phyloP scores from a whole-genome alignment of 2,113 vertebrate genomes.

The Microcebus tavaratra region DNA sequence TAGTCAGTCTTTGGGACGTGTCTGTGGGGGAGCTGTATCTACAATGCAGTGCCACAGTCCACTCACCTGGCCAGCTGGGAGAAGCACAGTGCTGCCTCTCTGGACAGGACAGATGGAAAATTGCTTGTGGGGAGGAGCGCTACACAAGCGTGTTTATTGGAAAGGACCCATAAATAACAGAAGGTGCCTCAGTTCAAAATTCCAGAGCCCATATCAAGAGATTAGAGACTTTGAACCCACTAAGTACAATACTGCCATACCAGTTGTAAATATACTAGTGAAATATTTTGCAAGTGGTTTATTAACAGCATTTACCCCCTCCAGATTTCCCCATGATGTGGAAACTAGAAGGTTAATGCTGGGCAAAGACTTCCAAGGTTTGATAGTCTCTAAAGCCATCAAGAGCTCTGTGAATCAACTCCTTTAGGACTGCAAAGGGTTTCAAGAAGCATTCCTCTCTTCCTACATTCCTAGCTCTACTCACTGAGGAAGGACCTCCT shows the following conservation, averaged over 20 bases:
- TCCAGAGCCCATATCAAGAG: background rate
- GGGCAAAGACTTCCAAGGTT: background rate
- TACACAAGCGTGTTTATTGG: rapidly evolving
- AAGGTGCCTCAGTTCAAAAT: background rate
- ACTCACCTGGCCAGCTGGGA: background rate
- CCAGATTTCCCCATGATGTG: background rate
- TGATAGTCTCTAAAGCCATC: background rate
- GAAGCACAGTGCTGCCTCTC: background rate
- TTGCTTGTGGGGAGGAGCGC: rapidly evolving
- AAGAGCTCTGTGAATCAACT: background rate
- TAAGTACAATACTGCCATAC: no score
- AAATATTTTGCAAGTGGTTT: background rate
- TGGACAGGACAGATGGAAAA: background rate
- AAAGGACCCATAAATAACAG: background rate
- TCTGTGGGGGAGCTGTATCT: background rate
- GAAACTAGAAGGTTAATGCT: background rate
- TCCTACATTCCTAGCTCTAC: background rate
- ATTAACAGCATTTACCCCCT: background rate
- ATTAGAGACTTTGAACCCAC: no score
- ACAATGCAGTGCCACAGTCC: rapidly evolving
- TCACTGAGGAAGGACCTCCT: background rate
- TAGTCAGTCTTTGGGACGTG: background rate
- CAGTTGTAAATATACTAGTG: background rate
- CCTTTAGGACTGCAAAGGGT: background rate
- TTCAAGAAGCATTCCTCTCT: background rate